Conservation (phyloP, 2,888 invertebrate species). For the Drosophila planitibia region DNA sequence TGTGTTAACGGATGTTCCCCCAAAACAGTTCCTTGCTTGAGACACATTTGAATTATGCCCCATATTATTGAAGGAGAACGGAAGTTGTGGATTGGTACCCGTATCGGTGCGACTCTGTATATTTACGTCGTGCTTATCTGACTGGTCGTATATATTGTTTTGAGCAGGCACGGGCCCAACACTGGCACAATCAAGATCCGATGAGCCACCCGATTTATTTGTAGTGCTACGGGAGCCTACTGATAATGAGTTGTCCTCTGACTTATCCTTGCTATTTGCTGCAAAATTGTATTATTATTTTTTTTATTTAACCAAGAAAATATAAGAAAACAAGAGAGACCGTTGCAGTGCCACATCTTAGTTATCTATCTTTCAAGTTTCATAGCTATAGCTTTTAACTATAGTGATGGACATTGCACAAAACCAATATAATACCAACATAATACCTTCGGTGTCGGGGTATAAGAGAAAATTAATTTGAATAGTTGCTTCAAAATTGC, state of each 20-base stretch:
- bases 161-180: conserved; percentile 32
- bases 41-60: background rate
- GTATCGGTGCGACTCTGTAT: conserved; percentile 49
- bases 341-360: too few relatives aligned
- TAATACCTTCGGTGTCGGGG: background rate
- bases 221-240: background rate
- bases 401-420: background rate
- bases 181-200: background rate
- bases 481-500: background rate
- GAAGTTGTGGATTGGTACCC: conserved; percentile 54
- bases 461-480: background rate
- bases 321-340: background rate
- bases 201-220: too few relatives aligned
- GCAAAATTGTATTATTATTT: background rate
- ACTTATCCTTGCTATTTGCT: background rate
- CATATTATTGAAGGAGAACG: conserved; percentile 53
- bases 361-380: background rate
- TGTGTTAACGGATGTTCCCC: background rate
- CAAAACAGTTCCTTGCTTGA: conserved; percentile 28
- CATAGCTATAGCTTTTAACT: background rate
- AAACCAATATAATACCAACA: background rate
- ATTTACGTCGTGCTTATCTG: conserved; percentile 47
- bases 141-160: conserved; percentile 27
- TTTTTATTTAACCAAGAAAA: background rate
- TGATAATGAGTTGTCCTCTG: background rate